phyloP scores from a whole-genome alignment of 2,113 vertebrate genomes.

The Forbesichthys papilliferus region DNA sequence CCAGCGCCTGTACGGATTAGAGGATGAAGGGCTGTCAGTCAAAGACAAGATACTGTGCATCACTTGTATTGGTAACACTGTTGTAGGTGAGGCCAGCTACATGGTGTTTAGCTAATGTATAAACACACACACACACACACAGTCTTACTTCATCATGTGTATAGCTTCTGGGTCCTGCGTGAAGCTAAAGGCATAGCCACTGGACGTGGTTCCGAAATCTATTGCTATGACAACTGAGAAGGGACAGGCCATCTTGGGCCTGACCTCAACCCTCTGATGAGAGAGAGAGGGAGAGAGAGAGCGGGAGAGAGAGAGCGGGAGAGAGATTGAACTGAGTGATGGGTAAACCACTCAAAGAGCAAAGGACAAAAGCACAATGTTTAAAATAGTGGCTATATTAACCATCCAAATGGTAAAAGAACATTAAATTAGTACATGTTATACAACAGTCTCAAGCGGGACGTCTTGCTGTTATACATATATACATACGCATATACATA shows the following conservation, averaged over 20 bases:
- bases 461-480: neutral
- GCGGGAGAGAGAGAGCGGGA: neutral
- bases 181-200: constrained; percentile 96
- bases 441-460: neutral
- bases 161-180: constrained; percentile 89
- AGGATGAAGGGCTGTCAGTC: constrained; percentile 13
- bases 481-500: no score
- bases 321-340: neutral
- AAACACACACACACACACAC: neutral
- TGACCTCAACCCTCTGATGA: constrained; percentile 78
- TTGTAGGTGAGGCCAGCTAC: no score
- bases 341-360: neutral
- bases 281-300: constrained; percentile 11
- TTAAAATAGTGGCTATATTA: neutral
- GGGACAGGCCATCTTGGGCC: constrained; percentile 62
- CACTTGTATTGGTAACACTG: no score
- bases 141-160: constrained; percentile 92
- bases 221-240: constrained; percentile 93
- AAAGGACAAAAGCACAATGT: neutral
- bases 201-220: constrained; percentile 94
- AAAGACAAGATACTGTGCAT: neutral
- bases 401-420: neutral
- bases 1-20: constrained; percentile 84
- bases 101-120: neutral
- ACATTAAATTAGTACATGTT: neutral